These are phyloP conservation scores for Daktulosphaira vitifoliae DNA, from an alignment of 1,140 invertebrate species.

Conservation along the genomic window DNA sequence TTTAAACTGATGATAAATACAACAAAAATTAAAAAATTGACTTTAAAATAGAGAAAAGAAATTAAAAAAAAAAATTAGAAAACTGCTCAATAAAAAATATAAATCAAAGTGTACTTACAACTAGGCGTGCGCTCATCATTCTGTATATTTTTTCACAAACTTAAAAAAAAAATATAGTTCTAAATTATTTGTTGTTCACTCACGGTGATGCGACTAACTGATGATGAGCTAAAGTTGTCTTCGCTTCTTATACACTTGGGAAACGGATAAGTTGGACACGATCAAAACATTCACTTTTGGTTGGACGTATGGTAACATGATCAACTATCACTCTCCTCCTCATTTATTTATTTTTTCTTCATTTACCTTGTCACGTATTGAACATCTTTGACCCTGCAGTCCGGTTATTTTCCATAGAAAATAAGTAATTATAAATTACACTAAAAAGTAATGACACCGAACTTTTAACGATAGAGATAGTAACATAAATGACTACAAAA, in stretches of 20 bases:
- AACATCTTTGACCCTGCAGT: conserved; percentile 22
- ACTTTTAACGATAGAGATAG: no score
- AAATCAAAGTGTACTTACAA: conserved; percentile 18
- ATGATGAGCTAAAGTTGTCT: conserved; percentile 21
- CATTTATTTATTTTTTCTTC: conserved; percentile 11
- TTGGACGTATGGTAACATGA: conserved; percentile 19
- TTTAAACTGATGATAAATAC: no score
- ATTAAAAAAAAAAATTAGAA: no score
- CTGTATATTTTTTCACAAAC: conserved; percentile 13
- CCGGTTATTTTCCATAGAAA: not conserved
- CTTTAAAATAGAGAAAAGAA: no score
- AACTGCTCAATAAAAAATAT: no score
- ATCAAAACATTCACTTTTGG: conserved; percentile 29
- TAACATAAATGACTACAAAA: no score
- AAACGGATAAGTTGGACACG: conserved; percentile 14
- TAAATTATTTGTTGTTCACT: conserved; percentile 19
- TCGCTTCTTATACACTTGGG: conserved; percentile 19
- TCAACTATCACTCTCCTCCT: conserved; percentile 29
- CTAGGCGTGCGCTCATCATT: conserved; percentile 9
- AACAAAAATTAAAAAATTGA: no score
- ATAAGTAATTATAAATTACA: no score
- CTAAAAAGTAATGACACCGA: no score
- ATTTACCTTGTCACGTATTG: conserved; percentile 14
- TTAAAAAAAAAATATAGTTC: not conserved
- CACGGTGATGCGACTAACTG: conserved; percentile 19